Percentiles rank a stretch among this genome's conserved stretches.
These are phyloP conservation scores for Aythya baeri DNA, from an alignment of 2,113 vertebrate genomes.

Conservation along the genomic window DNA sequence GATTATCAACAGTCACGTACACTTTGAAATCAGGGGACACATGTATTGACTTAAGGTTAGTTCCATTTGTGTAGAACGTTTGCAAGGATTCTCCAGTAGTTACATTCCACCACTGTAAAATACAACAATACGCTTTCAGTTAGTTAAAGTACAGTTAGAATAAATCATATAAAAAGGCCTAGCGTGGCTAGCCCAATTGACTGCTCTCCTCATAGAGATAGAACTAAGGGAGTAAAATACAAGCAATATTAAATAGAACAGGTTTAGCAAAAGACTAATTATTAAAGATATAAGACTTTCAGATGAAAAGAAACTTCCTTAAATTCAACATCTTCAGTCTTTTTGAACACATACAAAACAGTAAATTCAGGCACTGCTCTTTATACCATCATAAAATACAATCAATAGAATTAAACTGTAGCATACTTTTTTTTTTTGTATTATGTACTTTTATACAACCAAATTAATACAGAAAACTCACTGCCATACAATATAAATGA, in stretches of 20 bases:
- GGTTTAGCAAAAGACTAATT: neutral
- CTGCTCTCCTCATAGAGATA: neutral
- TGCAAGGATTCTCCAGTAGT: slow-evolving; percentile 87
- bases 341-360: neutral
- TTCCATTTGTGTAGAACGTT: slow-evolving; percentile 93
- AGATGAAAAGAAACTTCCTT: neutral
- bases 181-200: neutral
- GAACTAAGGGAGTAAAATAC: neutral
- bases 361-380: neutral
- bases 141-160: slow-evolving; percentile 4
- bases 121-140: neutral
- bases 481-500: neutral
- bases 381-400: neutral
- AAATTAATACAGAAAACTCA: neutral
- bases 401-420: neutral
- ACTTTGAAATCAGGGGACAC: slow-evolving; percentile 88
- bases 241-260: neutral
- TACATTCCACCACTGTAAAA: slow-evolving; percentile 92
- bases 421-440: neutral
- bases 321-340: no score
- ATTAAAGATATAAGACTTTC: neutral
- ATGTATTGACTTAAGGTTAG: slow-evolving; percentile 88
- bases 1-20: slow-evolving; percentile 93
- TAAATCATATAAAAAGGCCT: neutral
- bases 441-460: neutral